These are phyloP conservation scores for Maniola hyperantus DNA, from an alignment of 2,888 invertebrate species.

Conservation along the genomic window DNA sequence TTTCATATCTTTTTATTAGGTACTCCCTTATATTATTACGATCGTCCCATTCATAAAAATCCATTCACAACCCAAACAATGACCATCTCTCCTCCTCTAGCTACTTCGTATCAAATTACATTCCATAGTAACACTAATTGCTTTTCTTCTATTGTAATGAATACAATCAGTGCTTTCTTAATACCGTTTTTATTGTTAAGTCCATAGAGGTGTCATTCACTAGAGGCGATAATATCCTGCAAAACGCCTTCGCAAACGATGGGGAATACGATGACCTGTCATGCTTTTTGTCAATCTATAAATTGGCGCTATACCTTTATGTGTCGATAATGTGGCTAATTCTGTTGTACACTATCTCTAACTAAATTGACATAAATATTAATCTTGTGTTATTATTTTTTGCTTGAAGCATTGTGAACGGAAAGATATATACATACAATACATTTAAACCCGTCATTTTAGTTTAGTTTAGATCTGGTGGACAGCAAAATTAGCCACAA, in stretches of 20 bases:
- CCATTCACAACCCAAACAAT: conserved; percentile 33
- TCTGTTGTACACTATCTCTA: too few relatives aligned
- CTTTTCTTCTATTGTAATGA: conserved; percentile 37
- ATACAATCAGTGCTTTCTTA: conserved; percentile 56
- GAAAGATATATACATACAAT: too few relatives aligned
- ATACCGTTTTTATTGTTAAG: conserved; percentile 66
- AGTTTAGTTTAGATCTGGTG: too few relatives aligned
- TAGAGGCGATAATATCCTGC: background rate
- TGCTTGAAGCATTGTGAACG: too few relatives aligned
- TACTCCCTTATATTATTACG: conserved; percentile 15
- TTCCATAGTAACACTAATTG: conserved; percentile 39
- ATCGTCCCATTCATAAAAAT: conserved; percentile 22
- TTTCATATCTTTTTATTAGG: conserved; percentile 18
- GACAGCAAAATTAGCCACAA: too few relatives aligned
- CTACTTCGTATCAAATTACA: conserved; percentile 32
- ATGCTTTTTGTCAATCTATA: too few relatives aligned
- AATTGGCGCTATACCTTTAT: too few relatives aligned
- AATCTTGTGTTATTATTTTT: too few relatives aligned
- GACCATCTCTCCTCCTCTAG: conserved; percentile 11
- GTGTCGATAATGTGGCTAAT: too few relatives aligned
- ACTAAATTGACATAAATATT: too few relatives aligned
- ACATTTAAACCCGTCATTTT: too few relatives aligned
- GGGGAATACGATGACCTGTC: too few relatives aligned
- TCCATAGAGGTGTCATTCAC: background rate
- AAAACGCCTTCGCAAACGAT: background rate